Evolutionary conservation across 2,113 vertebrate genomes (phyloP).

Genomic region (Okapia johnstoni): DNA sequence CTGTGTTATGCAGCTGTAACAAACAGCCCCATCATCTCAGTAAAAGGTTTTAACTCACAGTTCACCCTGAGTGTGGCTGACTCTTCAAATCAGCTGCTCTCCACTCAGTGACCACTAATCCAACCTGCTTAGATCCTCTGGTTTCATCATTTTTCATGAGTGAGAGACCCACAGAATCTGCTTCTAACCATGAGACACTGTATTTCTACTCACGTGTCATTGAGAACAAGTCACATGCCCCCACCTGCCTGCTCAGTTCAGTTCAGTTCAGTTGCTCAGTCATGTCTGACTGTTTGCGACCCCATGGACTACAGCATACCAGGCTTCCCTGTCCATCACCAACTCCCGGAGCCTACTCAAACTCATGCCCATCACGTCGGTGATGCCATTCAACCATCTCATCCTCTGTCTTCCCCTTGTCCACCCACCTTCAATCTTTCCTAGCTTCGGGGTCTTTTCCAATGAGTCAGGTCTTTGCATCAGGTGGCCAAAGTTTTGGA

Average conservation of each 20-base stretch:
- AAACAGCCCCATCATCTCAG: neutral
- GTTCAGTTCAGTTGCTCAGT: neutral
- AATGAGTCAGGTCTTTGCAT: neutral
- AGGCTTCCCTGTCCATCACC: neutral
- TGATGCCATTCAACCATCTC: neutral
- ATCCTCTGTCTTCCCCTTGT: neutral
- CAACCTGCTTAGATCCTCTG: neutral
- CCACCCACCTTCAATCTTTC: neutral
- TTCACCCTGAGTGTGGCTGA: neutral
- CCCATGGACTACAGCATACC: neutral
- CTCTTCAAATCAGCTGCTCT: neutral
- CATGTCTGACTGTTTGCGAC: neutral
- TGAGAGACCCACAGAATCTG: neutral
- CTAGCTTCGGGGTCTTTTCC: neutral
- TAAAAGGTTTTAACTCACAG: neutral
- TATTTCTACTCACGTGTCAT: neutral
- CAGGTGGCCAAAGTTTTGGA: neutral
- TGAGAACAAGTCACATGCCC: neutral
- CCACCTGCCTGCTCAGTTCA: neutral
- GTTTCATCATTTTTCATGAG: neutral
- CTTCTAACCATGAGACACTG: neutral
- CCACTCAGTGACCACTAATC: too few species aligned
- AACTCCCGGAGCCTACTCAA: neutral
- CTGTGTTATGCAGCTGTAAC: neutral
- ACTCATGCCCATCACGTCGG: accelerated